phyloP scores from a whole-genome alignment of 2,888 invertebrate genomes.

The Cataglyphis altisquamis region DNA sequence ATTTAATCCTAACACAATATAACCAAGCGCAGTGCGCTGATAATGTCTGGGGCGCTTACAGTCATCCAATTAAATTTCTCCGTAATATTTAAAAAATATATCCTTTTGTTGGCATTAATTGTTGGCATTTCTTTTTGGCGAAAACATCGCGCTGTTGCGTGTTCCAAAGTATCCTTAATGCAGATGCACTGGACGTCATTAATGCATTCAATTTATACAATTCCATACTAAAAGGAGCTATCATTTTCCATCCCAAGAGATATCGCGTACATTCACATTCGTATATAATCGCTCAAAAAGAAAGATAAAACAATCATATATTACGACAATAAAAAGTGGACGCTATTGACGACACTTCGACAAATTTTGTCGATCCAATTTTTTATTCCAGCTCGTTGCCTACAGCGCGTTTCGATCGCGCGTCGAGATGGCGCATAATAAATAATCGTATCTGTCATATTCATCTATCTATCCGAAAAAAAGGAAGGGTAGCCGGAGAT shows the following conservation, averaged over 20 bases:
- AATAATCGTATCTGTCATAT: constrained; percentile 56
- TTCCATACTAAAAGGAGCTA: neutral
- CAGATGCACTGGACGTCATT: neutral
- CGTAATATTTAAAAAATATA: neutral
- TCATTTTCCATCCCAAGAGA: neutral
- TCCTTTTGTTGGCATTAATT: neutral
- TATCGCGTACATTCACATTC: neutral
- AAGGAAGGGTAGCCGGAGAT: constrained; percentile 21
- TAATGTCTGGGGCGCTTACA: no score
- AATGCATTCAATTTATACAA: neutral
- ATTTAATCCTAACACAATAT: neutral
- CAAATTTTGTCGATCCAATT: constrained; percentile 33
- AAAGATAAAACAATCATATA: neutral
- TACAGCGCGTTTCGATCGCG: constrained; percentile 33
- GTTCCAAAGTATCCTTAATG: neutral
- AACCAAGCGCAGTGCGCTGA: neutral
- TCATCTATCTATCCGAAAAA: constrained; percentile 46
- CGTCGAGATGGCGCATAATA: constrained; percentile 54
- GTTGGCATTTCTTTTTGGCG: neutral
- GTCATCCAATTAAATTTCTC: neutral
- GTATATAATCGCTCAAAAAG: neutral
- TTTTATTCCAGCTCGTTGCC: constrained; percentile 48
- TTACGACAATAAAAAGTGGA: neutral
- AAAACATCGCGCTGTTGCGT: neutral
- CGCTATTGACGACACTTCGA: constrained; percentile 21